Evolutionary conservation across 1,140 invertebrate genomes (phyloP), one percentile per base, ranked within the genome.

Genomic region (Drosophila rufa): DNA sequence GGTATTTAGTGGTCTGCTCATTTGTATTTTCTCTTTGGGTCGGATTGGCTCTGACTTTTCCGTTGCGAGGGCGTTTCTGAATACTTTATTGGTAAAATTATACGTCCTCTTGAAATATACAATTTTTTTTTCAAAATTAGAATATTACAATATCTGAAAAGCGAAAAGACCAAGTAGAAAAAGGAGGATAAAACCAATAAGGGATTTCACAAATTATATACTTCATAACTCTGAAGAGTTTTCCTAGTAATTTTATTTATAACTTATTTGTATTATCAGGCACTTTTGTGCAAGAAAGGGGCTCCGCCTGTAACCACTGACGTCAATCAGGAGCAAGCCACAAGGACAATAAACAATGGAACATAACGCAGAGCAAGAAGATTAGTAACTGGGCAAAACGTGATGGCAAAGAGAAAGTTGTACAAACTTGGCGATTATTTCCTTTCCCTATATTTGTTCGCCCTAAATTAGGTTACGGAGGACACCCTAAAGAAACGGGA

Each of bases 1-100:
- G 30, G 48, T 65, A 61, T 75, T 75, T 53, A 75, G 50, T 55
- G 40, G 33, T 60, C 50, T n/a, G 30, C 58, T 70, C 62, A 76
- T 79, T 83, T 79, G 71, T 61, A 57, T 67, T 66, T 76, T 25
- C 11, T 9, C 27, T n/a, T 38, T 15, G 11, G 15, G 14, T 25
- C 17, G 2, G 27, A 48, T 14, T 40, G 33, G 11, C 38, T 17
- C 47, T 38, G 27, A 17, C 30, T 62, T 55, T 66, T 19, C 17
- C 11, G 45, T 50, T 17, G 66, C 51, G 80, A 51, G 70, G 85
- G 78, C 81, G 85, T 79, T 76, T 5, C 60, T 62, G n/a, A 47
- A 59, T 59, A 45, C 11, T 59, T 46, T 68, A 74, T 59, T 47
- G 17, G 43, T 75, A 55, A 76, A 76, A 79, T 83, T 76, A 70